Evolutionary conservation across 2,888 invertebrate genomes (phyloP).

Genomic region (Ommatoiulus sabulosus): DNA sequence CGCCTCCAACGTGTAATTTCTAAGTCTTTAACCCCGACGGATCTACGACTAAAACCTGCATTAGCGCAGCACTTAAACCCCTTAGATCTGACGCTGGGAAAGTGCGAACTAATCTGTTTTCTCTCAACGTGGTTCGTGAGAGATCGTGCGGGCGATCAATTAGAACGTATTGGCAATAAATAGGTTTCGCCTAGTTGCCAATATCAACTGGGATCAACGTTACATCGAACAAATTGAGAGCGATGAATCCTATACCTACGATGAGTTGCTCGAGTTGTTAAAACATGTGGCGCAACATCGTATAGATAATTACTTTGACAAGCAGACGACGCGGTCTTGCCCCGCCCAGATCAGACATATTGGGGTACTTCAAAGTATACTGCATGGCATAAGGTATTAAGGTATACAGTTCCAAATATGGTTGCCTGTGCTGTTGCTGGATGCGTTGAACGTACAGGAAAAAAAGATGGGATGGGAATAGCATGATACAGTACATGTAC

Average conservation of each 20-base stretch:
- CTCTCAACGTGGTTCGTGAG: neutral
- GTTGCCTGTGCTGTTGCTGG: no score
- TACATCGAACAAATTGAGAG: neutral
- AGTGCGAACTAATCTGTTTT: conserved; percentile 23
- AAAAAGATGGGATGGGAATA: no score
- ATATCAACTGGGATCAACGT: conserved; percentile 12
- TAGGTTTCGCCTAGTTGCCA: neutral
- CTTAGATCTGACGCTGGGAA: neutral
- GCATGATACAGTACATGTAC: no score
- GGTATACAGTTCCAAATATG: no score
- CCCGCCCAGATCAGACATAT: no score
- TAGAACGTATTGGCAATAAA: neutral
- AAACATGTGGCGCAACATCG: no score
- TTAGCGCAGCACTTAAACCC: neutral
- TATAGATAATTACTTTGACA: no score
- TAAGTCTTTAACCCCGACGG: neutral
- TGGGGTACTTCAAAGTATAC: no score
- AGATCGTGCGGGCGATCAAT: conserved; percentile 44
- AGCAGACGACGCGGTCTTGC: no score
- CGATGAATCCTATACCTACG: neutral
- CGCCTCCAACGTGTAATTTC: neutral
- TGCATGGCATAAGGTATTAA: no score
- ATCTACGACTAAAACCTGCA: neutral
- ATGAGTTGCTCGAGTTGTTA: no score
- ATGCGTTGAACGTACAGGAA: no score